Base-by-base conservation (phyloP, 2,888 invertebrate genomes). In the Nomada hirtipes region DNA sequence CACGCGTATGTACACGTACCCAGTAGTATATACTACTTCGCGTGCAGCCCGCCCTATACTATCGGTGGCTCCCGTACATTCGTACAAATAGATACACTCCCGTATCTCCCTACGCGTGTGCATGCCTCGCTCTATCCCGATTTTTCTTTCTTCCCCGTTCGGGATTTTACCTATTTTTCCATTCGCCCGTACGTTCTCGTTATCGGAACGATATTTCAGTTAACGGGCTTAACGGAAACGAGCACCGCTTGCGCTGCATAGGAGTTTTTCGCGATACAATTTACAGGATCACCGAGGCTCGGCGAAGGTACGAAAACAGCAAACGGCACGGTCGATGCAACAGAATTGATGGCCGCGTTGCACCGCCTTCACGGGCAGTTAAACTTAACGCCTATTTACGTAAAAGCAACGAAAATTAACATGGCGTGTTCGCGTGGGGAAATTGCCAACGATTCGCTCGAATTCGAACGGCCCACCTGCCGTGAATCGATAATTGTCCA, bases 141-240 rank as follows among this genome's bases (percentile, higher is more conserved):
- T 55, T 20, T 59, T 57, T 57, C 26, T 20, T 20, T 69, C 61
- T 13, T 55, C 23, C 36, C 23, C 23, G 20, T 61, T 69, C 67
- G 29, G 3, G 36, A 36, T 11, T 68, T 69, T 52, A 52, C 60
- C 82, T 64, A 63, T 76, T 64, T 77, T 47, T 52, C 57, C 53
- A 26, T 53, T 61, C 52, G 15, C 26, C 64, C 76, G 72, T 91
- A 90, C 86, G 84, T 91, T 89, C 90, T 91, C 90, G 91, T 92
- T 92, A 91, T 88, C 86, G 86, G 52, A 68, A 85, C 86, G 88
- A 91, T 92, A 92, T 92, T 91, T 92, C 92, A 91, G 91, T 92
- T 92, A 92, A 84, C 82, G 77, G 84, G 76, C 85, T 86, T 90
- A 91, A 88, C 87, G 83, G 83, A 87, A 85, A 67, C 79, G 72